Evolutionary conservation across 2,888 invertebrate species (phyloP), one percentile per base, ranked within the genome.

Genomic region (Eustalomyia histrio): DNA sequence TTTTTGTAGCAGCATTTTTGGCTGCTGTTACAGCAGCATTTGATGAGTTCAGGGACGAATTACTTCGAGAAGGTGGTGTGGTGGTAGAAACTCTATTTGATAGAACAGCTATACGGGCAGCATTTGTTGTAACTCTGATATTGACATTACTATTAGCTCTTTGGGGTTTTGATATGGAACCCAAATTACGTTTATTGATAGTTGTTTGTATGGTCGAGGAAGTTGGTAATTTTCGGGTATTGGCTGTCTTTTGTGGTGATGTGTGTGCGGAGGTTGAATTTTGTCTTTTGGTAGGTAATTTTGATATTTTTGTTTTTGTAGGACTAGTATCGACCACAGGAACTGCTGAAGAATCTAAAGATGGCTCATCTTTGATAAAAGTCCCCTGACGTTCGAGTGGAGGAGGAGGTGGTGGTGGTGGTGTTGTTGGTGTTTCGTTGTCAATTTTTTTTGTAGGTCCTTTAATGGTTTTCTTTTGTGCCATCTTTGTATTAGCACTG

Each of bases 361-460:
- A 87, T 0, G 92, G 92, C 84, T 96, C 96, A 85, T 97, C 97
- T 90, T 97, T 97, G 0, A 97, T 96, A 88, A 98, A 98, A 0
- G 98, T 98, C 14, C 97, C 97, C 90, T 98, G 97, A 33, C 97
- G 92, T 84, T 95, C 95, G 43, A 95, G 89, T 0, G 93, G 92
- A 0, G 92, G 17, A 43, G 83, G 16, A 16, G 69, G 86, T 84
- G 69, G 83, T 83, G 29, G 84, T 78, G 69, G 86, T 84, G 69
- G 83, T 83, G 29, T 84, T 78, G 74, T 85, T 35, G 53, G n/a
- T n/a, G 53, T 39, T 47, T 73, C 67, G 24, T 58, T 9, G 39
- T 57, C 68, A 16, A 12, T 0, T 64, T 43, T 65, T 16, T 52
- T 47, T 57, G 50, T 14, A 1, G 50, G 2, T 9, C 78, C 78